Percentiles rank a stretch among this genome's conserved stretches.
Conservation (phyloP, 1,140 invertebrate genomes). For the Caenorhabditis brenneri region DNA sequence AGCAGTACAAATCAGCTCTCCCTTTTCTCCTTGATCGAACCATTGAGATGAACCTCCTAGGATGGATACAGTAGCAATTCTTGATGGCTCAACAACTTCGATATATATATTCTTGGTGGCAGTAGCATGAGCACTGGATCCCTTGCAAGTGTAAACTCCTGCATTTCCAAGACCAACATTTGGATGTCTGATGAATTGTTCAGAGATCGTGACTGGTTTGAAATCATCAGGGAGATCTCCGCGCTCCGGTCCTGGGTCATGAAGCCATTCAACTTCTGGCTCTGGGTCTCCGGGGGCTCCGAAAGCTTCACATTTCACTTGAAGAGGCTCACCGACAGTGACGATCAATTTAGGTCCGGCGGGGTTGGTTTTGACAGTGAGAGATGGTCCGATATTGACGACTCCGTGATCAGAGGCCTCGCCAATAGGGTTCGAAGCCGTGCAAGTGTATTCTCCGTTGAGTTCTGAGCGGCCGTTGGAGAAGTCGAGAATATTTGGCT, state of each 20-base stretch:
- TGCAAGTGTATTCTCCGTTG: conserved; percentile 62
- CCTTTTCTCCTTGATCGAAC: conserved; percentile 65
- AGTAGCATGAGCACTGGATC: conserved; percentile 65
- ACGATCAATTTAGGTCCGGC: conserved; percentile 60
- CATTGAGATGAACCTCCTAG: conserved; percentile 66
- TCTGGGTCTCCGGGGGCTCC: conserved; percentile 64
- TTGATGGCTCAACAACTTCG: conserved; percentile 67
- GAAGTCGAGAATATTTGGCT: conserved; percentile 66
- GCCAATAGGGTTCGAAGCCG: conserved; percentile 64
- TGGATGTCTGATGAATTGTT: conserved; percentile 70
- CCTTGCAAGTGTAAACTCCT: conserved; percentile 68
- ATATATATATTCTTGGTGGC: conserved; percentile 71
- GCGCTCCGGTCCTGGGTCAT: conserved; percentile 70
- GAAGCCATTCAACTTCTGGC: conserved; percentile 71
- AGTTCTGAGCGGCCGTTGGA: conserved; percentile 60
- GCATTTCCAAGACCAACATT: conserved; percentile 66
- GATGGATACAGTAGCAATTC: conserved; percentile 66
- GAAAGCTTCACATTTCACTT: conserved; percentile 68
- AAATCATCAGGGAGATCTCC: conserved; percentile 71
- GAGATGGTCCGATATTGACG: conserved; percentile 60
- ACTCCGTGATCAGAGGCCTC: conserved; percentile 67
- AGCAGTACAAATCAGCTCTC: conserved; percentile 66
- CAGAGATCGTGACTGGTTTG: conserved; percentile 69
- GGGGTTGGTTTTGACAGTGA: conserved; percentile 60
- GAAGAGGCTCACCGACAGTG: conserved; percentile 67